Conservation (phyloP, 2,888 invertebrate species). For the Panopea generosa region DNA sequence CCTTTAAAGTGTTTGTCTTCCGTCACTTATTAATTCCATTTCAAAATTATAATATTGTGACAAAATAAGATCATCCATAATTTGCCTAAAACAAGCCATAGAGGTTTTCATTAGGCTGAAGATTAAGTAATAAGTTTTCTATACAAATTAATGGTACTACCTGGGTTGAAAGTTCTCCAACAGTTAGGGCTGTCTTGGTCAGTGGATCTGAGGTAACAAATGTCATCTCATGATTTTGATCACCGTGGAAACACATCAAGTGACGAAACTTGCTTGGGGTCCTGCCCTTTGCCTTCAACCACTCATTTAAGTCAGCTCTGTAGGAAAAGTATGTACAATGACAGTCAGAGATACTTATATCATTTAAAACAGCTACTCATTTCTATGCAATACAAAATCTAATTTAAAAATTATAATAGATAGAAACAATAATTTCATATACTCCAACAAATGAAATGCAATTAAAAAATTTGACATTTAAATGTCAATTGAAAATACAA, state of each 20-base stretch:
- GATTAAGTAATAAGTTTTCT: no score
- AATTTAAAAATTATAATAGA: not conserved
- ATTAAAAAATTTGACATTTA: not conserved
- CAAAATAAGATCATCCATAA: no score
- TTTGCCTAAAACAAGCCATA: no score
- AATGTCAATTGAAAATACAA: not conserved
- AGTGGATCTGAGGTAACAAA: conserved; percentile 60
- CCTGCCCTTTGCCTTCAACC: conserved; percentile 76
- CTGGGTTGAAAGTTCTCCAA: conserved; percentile 71
- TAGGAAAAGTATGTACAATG: not conserved
- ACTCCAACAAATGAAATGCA: not conserved
- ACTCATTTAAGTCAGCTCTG: conserved; percentile 74
- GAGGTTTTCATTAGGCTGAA: no score
- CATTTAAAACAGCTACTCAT: no score
- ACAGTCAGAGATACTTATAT: no score
- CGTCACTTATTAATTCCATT: no score
- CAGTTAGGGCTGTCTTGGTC: conserved; percentile 58
- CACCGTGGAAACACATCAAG: conserved; percentile 72
- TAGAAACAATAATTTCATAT: not conserved
- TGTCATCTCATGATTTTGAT: conserved; percentile 58
- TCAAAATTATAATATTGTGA: no score
- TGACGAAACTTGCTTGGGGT: conserved; percentile 79
- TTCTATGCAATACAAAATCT: not conserved
- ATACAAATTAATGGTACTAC: conserved; percentile 42
- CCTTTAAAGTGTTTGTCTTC: no score